Conservation (phyloP, 1,140 invertebrate species). For the Holcopasites calliopsidis region DNA sequence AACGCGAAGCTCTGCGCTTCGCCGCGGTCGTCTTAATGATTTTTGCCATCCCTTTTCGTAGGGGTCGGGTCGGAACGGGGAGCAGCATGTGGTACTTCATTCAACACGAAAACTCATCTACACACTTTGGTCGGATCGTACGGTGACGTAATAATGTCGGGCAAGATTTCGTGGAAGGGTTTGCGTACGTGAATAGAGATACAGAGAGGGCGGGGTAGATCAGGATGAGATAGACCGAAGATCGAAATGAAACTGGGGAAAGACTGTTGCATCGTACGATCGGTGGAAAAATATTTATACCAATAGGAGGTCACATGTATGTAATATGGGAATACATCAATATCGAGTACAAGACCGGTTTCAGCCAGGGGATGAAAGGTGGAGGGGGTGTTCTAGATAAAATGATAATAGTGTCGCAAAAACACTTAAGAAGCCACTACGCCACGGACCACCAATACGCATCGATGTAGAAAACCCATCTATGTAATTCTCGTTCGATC, state of each 20-base stretch:
- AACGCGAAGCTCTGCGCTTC: not conserved
- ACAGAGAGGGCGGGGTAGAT: conserved; percentile 30
- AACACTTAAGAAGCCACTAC: conserved; percentile 74
- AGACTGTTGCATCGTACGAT: conserved; percentile 25
- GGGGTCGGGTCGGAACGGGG: conserved; percentile 75
- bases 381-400: conserved; percentile 59
- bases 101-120: conserved; percentile 77
- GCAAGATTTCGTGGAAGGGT: not conserved
- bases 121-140: conserved; percentile 68
- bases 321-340: conserved; percentile 54
- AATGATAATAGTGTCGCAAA: conserved; percentile 59
- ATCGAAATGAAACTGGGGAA: conserved; percentile 15
- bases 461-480: conserved; percentile 57
- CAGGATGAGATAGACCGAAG: conserved; percentile 32
- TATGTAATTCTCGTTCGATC: conserved; percentile 30
- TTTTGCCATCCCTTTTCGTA: conserved; percentile 78
- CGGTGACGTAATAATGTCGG: conserved; percentile 35
- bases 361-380: conserved; percentile 51
- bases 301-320: conserved; percentile 59
- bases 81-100: conserved; percentile 70
- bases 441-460: conserved; percentile 71
- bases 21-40: conserved; percentile 54
- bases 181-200: conserved; percentile 18
- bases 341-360: conserved; percentile 57
- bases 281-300: conserved; percentile 34